phyloP scores from a whole-genome alignment of 1,140 invertebrate genomes.

The Lucilia cuprina region DNA sequence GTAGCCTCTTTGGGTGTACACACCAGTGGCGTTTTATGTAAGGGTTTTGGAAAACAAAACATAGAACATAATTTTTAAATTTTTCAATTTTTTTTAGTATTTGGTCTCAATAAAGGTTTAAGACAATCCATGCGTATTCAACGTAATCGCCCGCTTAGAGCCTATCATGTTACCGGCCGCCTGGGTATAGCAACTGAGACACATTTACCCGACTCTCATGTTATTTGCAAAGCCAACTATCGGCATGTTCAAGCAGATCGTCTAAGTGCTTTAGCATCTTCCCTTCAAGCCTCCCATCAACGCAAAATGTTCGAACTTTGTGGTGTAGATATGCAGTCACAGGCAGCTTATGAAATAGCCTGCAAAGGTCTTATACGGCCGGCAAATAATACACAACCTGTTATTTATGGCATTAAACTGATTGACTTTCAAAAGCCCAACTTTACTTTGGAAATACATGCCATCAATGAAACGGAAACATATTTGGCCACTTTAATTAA shows the following conservation, averaged over 20 bases:
- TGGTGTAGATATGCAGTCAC: constrained; percentile 81
- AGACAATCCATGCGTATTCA: constrained; percentile 66
- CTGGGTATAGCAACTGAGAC: constrained; percentile 82
- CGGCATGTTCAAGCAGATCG: constrained; percentile 71
- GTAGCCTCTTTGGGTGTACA: constrained; percentile 68
- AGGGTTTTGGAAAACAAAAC: constrained; percentile 44
- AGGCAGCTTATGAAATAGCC: constrained; percentile 89
- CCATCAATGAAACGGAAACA: constrained; percentile 80
- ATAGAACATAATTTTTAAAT: background rate
- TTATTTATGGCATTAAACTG: constrained; percentile 89
- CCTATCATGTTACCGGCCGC: constrained; percentile 79
- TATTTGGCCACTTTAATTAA: constrained; percentile 79
- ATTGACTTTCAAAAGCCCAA: constrained; percentile 80
- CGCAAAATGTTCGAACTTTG: constrained; percentile 79
- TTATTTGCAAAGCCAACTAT: constrained; percentile 76
- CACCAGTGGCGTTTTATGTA: constrained; percentile 77
- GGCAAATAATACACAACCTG: constrained; percentile 70
- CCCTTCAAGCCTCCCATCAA: constrained; percentile 83
- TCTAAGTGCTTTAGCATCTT: constrained; percentile 75
- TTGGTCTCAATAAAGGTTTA: constrained; percentile 76
- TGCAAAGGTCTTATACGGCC: constrained; percentile 80
- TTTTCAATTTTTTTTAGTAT: constrained; percentile 64
- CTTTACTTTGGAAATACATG: constrained; percentile 90
- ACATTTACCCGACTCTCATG: constrained; percentile 74
- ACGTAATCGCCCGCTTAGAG: constrained; percentile 67